Evolutionary conservation across 2,888 invertebrate genomes (phyloP), one percentile per base, ranked within the genome.

Genomic region (Kryphioiulus occultus): DNA sequence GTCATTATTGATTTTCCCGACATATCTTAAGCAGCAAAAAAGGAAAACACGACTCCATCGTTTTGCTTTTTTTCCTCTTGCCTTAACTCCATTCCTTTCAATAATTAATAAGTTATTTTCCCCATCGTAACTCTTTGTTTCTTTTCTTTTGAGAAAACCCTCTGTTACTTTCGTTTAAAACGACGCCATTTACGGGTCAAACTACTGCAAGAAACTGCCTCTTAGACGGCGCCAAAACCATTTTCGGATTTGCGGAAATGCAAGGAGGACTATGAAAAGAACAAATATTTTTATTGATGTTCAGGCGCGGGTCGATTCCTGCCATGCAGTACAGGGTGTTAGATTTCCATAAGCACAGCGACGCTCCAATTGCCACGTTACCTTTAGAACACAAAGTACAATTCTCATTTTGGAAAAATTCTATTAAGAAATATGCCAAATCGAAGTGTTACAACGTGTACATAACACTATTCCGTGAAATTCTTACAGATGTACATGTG

Each of bases 211-310:
- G 26, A 68, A 68, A 68, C 68, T 22, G 68, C 68, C 68, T 68
- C 26, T 68, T 26, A 68, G 68, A 68, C 68, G 68, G 68, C 68
- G 68, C 68, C 68, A 26, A 26, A 68, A 26, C 26, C 68, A 68
- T 68, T 68, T 68, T 10, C 68, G 68, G 68, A 68, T 68, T 68
- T 68, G 68, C 68, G 7, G 26, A 68, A 68, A 68, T 22, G 68
- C 26, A 26, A 68, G 68, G 26, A 68, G 12, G 68, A 26, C 68
- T 10, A 26, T 68, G 68, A 26, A 68, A 26, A 68, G 68, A 26
- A 68, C n/a, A 68, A 68, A 68, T 68, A 68, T 68, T 68, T 68
- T 68, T 68, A 68, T 68, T 68, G 26, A 68, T 68, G 68, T 68
- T 26, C 68, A 26, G 15, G 68, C 12, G 68, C 68, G 68, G 68